Evolutionary conservation across 2,888 invertebrate genomes (phyloP).

Genomic region (Linnaemya tessellans): DNA sequence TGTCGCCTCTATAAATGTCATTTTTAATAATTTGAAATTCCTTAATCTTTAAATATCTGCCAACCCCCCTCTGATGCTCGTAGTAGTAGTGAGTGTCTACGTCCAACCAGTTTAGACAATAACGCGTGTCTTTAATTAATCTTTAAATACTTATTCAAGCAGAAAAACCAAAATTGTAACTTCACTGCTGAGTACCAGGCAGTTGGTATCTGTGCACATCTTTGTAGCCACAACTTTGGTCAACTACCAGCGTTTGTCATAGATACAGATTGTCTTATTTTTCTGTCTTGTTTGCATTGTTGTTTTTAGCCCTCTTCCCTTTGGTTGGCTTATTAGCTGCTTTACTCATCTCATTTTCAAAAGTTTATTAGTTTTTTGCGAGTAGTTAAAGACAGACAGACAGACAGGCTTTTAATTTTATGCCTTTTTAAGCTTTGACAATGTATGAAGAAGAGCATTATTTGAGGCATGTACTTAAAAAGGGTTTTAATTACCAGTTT

Average conservation of each 20-base stretch:
- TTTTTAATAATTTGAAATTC: slow-evolving; percentile 51
- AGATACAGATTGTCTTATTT: background rate
- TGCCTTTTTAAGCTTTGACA: slow-evolving; percentile 62
- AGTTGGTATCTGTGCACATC: background rate
- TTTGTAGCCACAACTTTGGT: slow-evolving; percentile 25
- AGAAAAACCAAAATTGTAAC: slow-evolving; percentile 44
- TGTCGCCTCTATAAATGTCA: slow-evolving; percentile 33
- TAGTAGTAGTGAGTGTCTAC: background rate
- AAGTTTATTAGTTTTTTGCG: background rate
- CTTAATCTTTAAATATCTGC: slow-evolving; percentile 44
- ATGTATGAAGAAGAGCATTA: slow-evolving; percentile 51
- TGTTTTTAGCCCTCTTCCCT: slow-evolving; percentile 32
- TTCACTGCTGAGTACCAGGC: background rate
- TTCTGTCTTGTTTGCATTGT: background rate
- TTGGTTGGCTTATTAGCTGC: background rate
- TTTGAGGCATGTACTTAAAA: slow-evolving; percentile 54
- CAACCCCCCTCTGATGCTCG: background rate
- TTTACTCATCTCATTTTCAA: background rate
- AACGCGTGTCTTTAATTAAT: slow-evolving; percentile 81
- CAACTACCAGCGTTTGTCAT: slow-evolving; percentile 42
- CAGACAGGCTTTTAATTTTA: slow-evolving; percentile 61
- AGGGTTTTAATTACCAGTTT: slow-evolving; percentile 61
- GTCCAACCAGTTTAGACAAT: slow-evolving; percentile 43
- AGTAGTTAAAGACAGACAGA: slow-evolving; percentile 24
- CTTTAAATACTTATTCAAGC: slow-evolving; percentile 63